phyloP scores from a whole-genome alignment of 2,888 invertebrate species.

The Diadegma fenestrale region DNA sequence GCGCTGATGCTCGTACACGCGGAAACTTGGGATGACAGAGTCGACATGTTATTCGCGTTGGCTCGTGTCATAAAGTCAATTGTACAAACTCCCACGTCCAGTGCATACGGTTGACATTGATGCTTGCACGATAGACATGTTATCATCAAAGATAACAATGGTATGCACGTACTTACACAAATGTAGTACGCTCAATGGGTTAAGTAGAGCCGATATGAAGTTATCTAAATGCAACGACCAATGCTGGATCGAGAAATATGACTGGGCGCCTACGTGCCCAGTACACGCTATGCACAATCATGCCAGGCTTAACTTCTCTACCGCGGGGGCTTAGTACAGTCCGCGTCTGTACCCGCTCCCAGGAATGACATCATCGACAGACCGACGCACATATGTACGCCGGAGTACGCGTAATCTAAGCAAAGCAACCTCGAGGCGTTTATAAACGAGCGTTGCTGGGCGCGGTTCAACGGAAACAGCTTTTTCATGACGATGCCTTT shows the following conservation, averaged over 20 bases:
- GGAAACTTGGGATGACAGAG: conserved; percentile 28
- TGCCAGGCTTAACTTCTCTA: conserved; percentile 28
- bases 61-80: conserved; percentile 47
- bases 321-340: not conserved
- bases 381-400: conserved; percentile 20
- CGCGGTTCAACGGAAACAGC: conserved; percentile 63
- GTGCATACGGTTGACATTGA: conserved; percentile 43
- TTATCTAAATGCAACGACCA: conserved; percentile 11
- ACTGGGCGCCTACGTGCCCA: conserved; percentile 18
- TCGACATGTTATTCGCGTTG: conserved; percentile 11
- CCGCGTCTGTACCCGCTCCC: conserved; percentile 19
- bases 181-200: conserved; percentile 32
- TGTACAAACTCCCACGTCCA: conserved; percentile 28
- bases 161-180: conserved; percentile 22
- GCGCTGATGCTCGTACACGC: conserved; percentile 12
- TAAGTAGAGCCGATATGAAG: conserved; percentile 16
- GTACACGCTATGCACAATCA: conserved; percentile 17
- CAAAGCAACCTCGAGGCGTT: conserved; percentile 54
- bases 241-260: conserved; percentile 23
- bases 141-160: conserved; percentile 41
- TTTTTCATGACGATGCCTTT: conserved; percentile 38
- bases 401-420: conserved; percentile 59
- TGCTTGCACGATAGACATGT: conserved; percentile 28
- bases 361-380: conserved; percentile 63
- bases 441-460: conserved; percentile 57